Conservation (phyloP, 30 jellyfish, hydroid and myxozoan genomes). For the Cassiopea xamachana region DNA sequence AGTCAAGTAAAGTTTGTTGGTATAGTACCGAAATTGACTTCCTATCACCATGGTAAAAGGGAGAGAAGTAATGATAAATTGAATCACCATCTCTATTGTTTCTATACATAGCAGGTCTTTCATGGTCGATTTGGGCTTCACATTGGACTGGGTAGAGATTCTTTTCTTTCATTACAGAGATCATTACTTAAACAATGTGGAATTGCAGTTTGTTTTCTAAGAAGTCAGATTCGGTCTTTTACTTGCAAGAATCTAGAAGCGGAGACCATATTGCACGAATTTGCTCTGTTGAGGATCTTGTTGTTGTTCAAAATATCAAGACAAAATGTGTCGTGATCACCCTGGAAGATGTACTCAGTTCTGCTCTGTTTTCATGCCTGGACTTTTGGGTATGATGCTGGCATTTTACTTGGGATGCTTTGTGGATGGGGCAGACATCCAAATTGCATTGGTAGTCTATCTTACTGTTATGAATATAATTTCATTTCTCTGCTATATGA, state of each 20-base stretch:
- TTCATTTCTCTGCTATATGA: conserved; percentile 10
- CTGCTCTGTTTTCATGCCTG: not conserved
- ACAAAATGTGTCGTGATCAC: not conserved
- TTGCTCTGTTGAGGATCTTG: not conserved
- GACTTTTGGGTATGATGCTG: not conserved
- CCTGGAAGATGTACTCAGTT: not conserved
- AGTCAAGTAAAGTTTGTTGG: too few species aligned
- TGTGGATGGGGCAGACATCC: conserved; percentile 39
- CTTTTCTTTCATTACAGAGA: too few species aligned
- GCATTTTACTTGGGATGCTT: conserved; percentile 17
- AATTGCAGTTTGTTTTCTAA: not conserved
- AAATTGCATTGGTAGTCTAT: conserved; percentile 5
- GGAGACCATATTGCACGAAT: too few species aligned
- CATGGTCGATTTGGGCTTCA: too few species aligned
- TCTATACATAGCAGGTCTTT: too few species aligned
- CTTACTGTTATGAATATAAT: not conserved
- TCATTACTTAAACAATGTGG: not conserved
- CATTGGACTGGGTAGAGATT: too few species aligned
- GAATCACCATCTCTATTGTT: too few species aligned
- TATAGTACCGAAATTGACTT: too few species aligned
- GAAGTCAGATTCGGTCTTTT: not conserved
- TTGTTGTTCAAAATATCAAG: not conserved
- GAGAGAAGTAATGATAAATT: too few species aligned
- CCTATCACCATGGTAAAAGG: too few species aligned
- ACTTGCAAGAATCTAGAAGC: too few species aligned